Conservation (phyloP, 1,140 invertebrate genomes). For the Lepidurus arcticus region DNA sequence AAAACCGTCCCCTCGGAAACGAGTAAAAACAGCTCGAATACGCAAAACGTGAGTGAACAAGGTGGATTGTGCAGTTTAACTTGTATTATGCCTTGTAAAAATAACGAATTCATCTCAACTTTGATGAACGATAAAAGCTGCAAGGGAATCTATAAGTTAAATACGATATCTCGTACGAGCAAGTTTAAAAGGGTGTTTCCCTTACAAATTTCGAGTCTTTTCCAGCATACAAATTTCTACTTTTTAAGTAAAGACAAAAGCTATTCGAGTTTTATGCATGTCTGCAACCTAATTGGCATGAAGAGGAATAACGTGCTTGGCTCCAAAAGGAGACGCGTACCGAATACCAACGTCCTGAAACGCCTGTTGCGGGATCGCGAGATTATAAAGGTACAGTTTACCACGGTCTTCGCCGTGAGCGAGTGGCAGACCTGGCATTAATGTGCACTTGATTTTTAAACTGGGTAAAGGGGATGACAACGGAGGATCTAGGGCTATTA, state of each 20-base stretch:
- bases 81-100: slow-evolving; percentile 9
- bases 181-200: too few relatives aligned
- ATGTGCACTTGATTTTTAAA: slow-evolving; percentile 64
- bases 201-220: too few relatives aligned
- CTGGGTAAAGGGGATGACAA: slow-evolving; percentile 52
- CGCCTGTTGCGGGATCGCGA: slow-evolving; percentile 70
- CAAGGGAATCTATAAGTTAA: neutral
- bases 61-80: neutral
- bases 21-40: neutral
- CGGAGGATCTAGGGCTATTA: slow-evolving; percentile 75
- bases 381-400: slow-evolving; percentile 78
- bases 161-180: too few relatives aligned
- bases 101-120: neutral
- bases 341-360: slow-evolving; percentile 68
- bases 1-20: neutral
- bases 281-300: slow-evolving; percentile 52
- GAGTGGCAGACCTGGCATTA: slow-evolving; percentile 68
- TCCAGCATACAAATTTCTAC: neutral
- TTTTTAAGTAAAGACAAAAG: slow-evolving; percentile 22
- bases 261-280: slow-evolving; percentile 17
- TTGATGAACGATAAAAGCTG: neutral
- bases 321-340: slow-evolving; percentile 81
- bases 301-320: slow-evolving; percentile 78
- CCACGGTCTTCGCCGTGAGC: slow-evolving; percentile 63
- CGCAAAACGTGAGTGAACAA: neutral